These are phyloP conservation scores for Dicaeum eximium DNA, from an alignment of 2,113 vertebrate species.

Conservation along the genomic window DNA sequence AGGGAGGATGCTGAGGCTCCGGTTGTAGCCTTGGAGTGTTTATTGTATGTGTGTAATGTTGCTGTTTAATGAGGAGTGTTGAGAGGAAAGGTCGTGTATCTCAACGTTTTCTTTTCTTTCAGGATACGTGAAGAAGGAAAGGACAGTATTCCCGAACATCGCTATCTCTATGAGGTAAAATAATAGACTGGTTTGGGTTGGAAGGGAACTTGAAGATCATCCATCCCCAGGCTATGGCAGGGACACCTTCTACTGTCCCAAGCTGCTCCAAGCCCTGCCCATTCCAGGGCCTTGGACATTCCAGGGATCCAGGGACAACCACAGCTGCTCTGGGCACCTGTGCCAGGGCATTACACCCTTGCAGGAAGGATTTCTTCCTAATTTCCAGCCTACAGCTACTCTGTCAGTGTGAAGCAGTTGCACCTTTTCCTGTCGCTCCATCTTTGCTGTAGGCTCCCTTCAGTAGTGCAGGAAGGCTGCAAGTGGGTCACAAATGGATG, in stretches of 20 bases:
- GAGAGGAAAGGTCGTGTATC: fast-evolving
- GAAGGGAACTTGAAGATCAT: not conserved
- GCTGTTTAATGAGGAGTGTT: not conserved
- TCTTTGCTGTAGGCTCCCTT: not conserved
- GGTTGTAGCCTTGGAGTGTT: fast-evolving
- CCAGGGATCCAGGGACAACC: not conserved
- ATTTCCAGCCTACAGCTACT: not conserved
- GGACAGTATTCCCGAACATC: not conserved
- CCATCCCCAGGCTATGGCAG: too few species aligned
- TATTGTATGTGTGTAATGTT: too few species aligned
- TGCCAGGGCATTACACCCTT: not conserved
- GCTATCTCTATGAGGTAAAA: conserved; percentile 73
- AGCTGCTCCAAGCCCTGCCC: not conserved
- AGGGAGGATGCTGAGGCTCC: not conserved
- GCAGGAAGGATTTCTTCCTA: not conserved
- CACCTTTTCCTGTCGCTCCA: not conserved
- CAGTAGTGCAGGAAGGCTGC: not conserved
- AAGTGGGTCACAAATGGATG: not conserved
- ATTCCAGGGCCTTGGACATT: not conserved
- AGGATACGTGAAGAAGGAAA: conserved; percentile 72
- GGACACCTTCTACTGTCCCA: fast-evolving
- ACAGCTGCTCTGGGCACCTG: not conserved
- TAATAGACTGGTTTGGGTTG: not conserved
- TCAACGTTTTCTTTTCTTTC: not conserved
- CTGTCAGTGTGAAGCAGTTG: not conserved